These are phyloP conservation scores for Ephydatia muelleri DNA, from an alignment of 37 sponge, comb jelly and placozoan species.

Conservation along the genomic window DNA sequence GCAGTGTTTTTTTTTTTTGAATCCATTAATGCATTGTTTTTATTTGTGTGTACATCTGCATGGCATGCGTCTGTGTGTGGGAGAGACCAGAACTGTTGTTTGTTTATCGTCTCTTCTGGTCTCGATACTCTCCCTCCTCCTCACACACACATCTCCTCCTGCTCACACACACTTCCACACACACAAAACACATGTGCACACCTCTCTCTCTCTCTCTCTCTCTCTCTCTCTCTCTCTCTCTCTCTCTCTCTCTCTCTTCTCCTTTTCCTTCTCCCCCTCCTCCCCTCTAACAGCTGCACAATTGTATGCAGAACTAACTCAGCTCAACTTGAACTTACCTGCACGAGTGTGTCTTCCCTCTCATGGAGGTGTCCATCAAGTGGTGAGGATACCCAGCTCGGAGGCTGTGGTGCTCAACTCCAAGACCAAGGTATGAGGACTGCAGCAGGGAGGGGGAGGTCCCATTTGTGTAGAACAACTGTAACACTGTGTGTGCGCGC, in stretches of 20 bases:
- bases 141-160: too few relatives aligned
- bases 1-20: not conserved
- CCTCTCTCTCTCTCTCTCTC: not conserved
- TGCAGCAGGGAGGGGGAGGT: not conserved
- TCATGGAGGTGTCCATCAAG: slow-evolving; percentile 61
- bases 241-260: slow-evolving; percentile 10
- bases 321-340: slow-evolving; percentile 93
- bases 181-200: too few relatives aligned
- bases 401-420: slow-evolving; percentile 96
- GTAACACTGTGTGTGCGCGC: not conserved
- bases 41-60: slow-evolving; percentile 6
- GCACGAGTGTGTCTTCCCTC: slow-evolving; percentile 89
- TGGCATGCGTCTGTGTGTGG: not conserved
- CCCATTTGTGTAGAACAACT: not conserved
- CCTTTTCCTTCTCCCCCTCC: not conserved
- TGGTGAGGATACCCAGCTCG: slow-evolving; percentile 82
- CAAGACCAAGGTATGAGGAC: slow-evolving; percentile 68
- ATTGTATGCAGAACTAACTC: slow-evolving; percentile 90
- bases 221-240: slow-evolving; percentile 4
- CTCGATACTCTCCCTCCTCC: too few relatives aligned
- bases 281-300: slow-evolving; percentile 65
- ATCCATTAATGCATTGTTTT: not conserved
- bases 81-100: too few relatives aligned
- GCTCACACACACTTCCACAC: too few relatives aligned
- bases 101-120: too few relatives aligned